Evolutionary conservation across 2,888 invertebrate genomes (phyloP).

Genomic region (Omphaloscelis lunosa): DNA sequence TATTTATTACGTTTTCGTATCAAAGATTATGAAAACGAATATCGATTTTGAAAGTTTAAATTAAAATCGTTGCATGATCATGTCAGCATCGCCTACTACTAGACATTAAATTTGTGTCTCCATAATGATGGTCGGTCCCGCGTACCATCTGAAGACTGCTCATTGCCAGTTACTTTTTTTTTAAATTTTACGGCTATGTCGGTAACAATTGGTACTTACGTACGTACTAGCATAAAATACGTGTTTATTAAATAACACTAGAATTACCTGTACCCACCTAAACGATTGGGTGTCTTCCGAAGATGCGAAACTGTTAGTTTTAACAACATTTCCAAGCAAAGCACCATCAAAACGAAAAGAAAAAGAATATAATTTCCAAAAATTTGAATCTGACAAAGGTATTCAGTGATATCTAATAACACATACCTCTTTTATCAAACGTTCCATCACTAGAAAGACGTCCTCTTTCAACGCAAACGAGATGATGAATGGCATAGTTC

Average conservation of each 20-base stretch:
- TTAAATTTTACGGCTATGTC: too few relatives aligned
- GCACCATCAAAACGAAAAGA: too few relatives aligned
- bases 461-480: conserved; percentile 25
- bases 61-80: neutral
- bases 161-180: too few relatives aligned
- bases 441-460: conserved; percentile 9
- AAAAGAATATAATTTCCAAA: neutral
- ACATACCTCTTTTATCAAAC: neutral
- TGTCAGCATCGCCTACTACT: rapidly evolving
- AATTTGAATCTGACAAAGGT: neutral
- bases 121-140: neutral
- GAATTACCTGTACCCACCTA: neutral
- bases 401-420: neutral
- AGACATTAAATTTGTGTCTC: neutral
- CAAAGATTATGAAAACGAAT: neutral
- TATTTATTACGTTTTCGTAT: neutral
- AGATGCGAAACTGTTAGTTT: neutral
- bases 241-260: neutral
- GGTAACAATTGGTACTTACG: too few relatives aligned
- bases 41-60: too few relatives aligned
- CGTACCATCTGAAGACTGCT: neutral
- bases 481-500: conserved; percentile 47
- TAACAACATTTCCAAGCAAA: neutral
- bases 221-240: neutral
- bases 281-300: neutral